Base-by-base conservation (phyloP, 2,888 invertebrate species). In the Taphrorychus bicolor region DNA sequence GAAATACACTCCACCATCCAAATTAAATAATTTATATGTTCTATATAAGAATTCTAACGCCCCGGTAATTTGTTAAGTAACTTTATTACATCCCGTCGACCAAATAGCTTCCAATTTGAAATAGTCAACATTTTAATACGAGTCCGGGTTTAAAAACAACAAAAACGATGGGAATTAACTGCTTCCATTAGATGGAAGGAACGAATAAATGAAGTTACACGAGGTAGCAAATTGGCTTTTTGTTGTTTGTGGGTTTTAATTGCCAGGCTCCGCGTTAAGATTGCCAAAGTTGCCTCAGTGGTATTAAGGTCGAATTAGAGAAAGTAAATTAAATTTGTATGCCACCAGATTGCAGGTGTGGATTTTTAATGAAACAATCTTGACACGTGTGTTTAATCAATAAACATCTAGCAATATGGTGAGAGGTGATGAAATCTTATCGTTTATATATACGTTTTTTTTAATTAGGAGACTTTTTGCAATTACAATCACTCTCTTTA, bases 201-300 rank as follows among this genome's bases (percentile, higher is more conserved):
- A 40, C 40, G 18, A 16, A 19, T 22, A 58, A 58, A 58, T 42
- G 45, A 45, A 32, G 45, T 58, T 42, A 18, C 45, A 45, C 32
- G 42, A 56, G 48, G 42, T 54, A 62, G 22, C 56, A 62, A 56
- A 62, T 63, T 57, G 49, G 16, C 49, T 32, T 63, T 63, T 63
- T 56, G 23, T 63, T 49, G 51, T 56, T 51, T 14, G 24, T 21
- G 11, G 16, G 49, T 53, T 51, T 63, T 49, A 63, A 49, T 56
- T 18, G 24, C 48, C 14, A 23, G 24, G 21, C 61, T 19, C 49
- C 19, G 49, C 57, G 56, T 56, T 57, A 63, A 56, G 56, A 57
- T 63, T 56, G 48, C 40, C 48, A 56, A 63, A 56, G 56, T 63
- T 63, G 56, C 57, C 32, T 40, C 17, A 9, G 16, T 22, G 9